Conservation (phyloP, 2,113 vertebrate genomes). For the Ctenomys sociabilis region DNA sequence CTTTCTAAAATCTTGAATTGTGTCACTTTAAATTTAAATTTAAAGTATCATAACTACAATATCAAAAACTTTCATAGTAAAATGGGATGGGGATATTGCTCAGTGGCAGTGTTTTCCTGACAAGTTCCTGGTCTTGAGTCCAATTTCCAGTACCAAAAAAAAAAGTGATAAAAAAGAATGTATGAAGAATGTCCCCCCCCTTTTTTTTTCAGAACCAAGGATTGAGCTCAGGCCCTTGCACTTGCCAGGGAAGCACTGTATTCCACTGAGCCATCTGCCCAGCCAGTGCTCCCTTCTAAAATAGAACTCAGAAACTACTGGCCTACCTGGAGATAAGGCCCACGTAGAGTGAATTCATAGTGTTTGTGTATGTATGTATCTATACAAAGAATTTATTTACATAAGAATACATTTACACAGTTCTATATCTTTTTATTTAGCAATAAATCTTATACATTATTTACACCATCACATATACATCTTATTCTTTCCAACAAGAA, state of each 20-base stretch:
- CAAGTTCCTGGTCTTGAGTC: too few species aligned
- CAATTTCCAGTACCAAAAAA: too few species aligned
- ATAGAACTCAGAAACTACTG: conserved; percentile 3
- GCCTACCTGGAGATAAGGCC: too few species aligned
- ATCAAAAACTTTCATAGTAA: neutral
- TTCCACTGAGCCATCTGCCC: too few species aligned
- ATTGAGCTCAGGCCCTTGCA: too few species aligned
- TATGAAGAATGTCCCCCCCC: neutral
- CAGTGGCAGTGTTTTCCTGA: too few species aligned
- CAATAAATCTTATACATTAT: neutral
- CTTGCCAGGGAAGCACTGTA: too few species aligned
- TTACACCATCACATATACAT: neutral
- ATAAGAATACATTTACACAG: neutral
- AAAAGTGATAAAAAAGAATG: neutral
- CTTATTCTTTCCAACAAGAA: neutral
- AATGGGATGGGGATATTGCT: too few species aligned
- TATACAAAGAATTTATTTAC: neutral
- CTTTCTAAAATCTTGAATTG: conserved; percentile 33
- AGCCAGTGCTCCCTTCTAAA: neutral
- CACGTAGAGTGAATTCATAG: neutral
- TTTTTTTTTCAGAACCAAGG: too few species aligned
- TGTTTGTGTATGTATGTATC: neutral
- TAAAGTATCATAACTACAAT: neutral
- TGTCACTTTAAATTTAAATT: neutral
- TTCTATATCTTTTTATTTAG: conserved; percentile 12